A percentile compares a stretch with the other conserved stretches of the same genome.
Evolutionary conservation across 2,113 vertebrate genomes (phyloP).

Genomic region (Dryoscopus gambensis): DNA sequence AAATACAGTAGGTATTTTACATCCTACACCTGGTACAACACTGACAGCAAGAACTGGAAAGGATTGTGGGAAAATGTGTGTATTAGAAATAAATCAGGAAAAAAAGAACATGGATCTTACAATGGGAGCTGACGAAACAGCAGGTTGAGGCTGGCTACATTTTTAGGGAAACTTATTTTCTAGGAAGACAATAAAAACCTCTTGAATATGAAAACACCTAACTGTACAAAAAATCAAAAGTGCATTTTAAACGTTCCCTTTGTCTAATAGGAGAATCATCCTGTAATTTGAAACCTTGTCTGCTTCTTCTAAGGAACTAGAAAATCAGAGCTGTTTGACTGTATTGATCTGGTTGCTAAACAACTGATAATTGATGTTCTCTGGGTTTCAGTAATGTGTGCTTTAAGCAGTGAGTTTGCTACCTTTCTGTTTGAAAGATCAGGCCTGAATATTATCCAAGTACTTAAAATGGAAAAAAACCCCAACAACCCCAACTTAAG

Average conservation of each 20-base stretch:
- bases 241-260: neutral
- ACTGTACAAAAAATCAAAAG: neutral
- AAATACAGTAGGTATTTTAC: neutral
- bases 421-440: neutral
- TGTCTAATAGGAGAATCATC: neutral
- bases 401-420: neutral
- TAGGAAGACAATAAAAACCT: neutral
- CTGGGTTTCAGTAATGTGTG: neutral
- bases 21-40: neutral
- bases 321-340: neutral
- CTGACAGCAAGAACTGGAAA: neutral
- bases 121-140: neutral
- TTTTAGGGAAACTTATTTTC: neutral
- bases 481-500: neutral
- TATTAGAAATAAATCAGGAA: neutral
- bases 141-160: neutral
- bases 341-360: conserved; percentile 14
- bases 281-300: neutral
- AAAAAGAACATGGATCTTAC: neutral
- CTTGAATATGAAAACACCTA: neutral
- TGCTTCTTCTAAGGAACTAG: neutral
- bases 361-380: neutral
- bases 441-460: neutral
- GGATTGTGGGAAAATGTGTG: neutral
- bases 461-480: neutral